Base-by-base conservation (phyloP, 1,140 invertebrate species). In the Eufriesea mexicana region DNA sequence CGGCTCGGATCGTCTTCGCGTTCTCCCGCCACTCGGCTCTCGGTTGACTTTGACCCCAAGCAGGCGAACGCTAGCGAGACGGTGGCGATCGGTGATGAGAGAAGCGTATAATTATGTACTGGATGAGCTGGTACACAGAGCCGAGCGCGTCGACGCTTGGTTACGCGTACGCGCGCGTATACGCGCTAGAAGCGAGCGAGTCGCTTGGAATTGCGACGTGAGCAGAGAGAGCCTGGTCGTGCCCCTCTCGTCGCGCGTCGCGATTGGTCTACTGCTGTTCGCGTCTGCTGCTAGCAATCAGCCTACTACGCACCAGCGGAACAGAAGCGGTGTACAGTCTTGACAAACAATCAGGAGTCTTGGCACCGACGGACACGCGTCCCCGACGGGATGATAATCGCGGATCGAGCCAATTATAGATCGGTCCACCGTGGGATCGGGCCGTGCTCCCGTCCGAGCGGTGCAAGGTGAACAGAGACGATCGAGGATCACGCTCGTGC, bases 261-360 rank as follows among this genome's bases (percentile, higher is more conserved):
- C 85, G 89, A 92, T 92, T 92, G 90, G 91, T 89, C 86, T 83
- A 84, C 68, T 71, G 49, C 70, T 68, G 18, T 57, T 49, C 45
- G 20, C 51, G 57, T 42, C 62, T 72, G 68, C 61, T 74, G 25
- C 62, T 55, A 79, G 64, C 67, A 76, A 72, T 89, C 84, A 71
- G 67, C 66, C 79, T 89, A 90, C 90, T 91, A 88, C 91, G 88
- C 89, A 91, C 84, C 88, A 87, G 80, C 42, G 70, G 62, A 64
- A 61, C 66, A 73, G 84, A 76, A 84, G 66, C 83, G 64, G 64
- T 75, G 84, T 91, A 91, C 89, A 90, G 84, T 91, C 89, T 90
- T 91, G 87, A 88, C 89, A 90, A 90, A 77, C 76, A 89, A 74
- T 80, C n/a, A 23, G 55, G 66, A 35, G 42, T 68, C 73, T 67